Evolutionary conservation across 2,113 vertebrate species (phyloP).

Genomic region (Zapornia atra): DNA sequence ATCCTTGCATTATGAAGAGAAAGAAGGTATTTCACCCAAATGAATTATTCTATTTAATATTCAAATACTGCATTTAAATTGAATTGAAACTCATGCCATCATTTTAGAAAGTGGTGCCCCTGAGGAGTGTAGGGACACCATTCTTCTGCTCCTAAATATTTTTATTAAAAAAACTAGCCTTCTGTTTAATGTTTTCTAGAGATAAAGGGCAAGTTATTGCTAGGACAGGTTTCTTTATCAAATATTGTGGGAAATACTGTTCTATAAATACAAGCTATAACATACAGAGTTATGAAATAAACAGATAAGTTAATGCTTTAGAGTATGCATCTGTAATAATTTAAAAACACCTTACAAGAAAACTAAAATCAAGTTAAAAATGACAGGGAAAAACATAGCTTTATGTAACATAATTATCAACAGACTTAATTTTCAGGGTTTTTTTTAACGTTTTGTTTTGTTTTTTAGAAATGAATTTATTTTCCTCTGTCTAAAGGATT

Average conservation of each 20-base stretch:
- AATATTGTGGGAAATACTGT: background rate
- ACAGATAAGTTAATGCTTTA: background rate
- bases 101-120: background rate
- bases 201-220: background rate
- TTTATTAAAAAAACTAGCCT: accelerated
- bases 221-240: background rate
- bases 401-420: background rate
- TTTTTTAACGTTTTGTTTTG: too few relatives aligned
- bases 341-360: background rate
- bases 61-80: background rate
- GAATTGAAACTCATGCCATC: background rate
- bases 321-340: background rate
- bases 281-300: background rate
- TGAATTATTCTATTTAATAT: background rate
- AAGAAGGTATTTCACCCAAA: background rate
- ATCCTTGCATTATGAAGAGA: background rate
- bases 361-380: background rate
- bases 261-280: background rate
- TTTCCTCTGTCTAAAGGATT: background rate
- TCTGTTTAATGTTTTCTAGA: background rate
- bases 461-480: background rate
- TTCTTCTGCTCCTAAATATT: background rate
- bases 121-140: background rate
- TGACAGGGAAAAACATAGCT: background rate
- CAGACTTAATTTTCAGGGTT: background rate